phyloP scores from a whole-genome alignment of 2,888 invertebrate species.

The Lycia hirtaria region DNA sequence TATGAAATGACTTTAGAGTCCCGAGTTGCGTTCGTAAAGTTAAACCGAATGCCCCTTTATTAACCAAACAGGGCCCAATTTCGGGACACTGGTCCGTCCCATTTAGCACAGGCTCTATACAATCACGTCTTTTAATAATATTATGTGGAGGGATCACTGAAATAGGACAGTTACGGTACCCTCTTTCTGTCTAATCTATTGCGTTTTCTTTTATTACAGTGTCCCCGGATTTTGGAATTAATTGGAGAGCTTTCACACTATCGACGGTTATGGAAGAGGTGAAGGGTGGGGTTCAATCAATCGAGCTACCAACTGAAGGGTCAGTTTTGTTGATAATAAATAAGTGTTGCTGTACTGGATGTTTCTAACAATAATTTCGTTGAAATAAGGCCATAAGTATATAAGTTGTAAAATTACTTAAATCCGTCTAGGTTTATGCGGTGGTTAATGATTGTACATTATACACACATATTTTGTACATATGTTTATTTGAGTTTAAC shows the following conservation, averaged over 20 bases:
- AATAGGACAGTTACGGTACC: constrained; percentile 30
- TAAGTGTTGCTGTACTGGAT: background rate
- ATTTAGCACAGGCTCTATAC: constrained; percentile 35
- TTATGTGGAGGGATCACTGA: constrained; percentile 35
- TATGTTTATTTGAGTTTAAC: no score
- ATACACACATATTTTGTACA: no score
- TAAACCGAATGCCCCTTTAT: constrained; percentile 51
- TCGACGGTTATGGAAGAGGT: constrained; percentile 15
- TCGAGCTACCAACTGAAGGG: constrained; percentile 10
- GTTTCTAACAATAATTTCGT: background rate
- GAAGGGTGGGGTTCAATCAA: constrained; percentile 10
- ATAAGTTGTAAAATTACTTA: no score
- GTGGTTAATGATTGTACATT: no score
- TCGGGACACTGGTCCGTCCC: constrained; percentile 36
- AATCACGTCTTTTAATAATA: constrained; percentile 41
- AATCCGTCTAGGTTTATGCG: no score
- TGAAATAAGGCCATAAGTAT: no score
- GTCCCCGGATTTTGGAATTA: constrained; percentile 25
- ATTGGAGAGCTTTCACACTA: constrained; percentile 30
- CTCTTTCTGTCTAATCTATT: constrained; percentile 28
- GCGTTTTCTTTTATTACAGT: constrained; percentile 30
- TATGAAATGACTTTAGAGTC: constrained; percentile 34
- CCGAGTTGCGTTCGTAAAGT: constrained; percentile 34
- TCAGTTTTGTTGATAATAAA: background rate
- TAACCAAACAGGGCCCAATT: constrained; percentile 55